phyloP scores from a whole-genome alignment of 2,888 invertebrate species.

The Calliopum simillimum region DNA sequence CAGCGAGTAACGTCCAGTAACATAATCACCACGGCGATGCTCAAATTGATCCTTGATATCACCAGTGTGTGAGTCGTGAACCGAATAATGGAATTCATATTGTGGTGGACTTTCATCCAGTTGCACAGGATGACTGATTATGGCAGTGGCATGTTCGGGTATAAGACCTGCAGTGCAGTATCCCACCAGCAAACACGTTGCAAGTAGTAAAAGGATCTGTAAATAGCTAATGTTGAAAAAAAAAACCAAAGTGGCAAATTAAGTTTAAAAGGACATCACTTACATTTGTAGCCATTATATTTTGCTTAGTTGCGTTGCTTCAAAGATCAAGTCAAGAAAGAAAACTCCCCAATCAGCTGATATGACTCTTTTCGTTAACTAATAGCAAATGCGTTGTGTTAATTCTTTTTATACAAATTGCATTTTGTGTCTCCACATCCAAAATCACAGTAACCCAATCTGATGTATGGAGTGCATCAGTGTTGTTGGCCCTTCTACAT shows the following conservation, averaged over 20 bases:
- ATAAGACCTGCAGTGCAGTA: constrained; percentile 16
- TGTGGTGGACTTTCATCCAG: constrained; percentile 57
- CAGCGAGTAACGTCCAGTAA: constrained; percentile 64
- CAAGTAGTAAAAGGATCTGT: constrained; percentile 3
- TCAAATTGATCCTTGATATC: constrained; percentile 67
- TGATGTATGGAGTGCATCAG: neutral
- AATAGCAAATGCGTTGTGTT: constrained; percentile 2
- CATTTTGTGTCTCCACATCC: neutral
- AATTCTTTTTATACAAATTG: constrained; percentile 26
- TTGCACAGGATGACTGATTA: constrained; percentile 12
- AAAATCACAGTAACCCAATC: constrained; percentile 17
- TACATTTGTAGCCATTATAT: too few species aligned
- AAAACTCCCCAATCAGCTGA: neutral
- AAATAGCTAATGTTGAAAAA: neutral
- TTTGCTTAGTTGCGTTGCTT: too few species aligned
- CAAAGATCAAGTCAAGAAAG: too few species aligned
- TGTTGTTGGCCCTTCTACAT: constrained; percentile 14
- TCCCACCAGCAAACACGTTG: neutral
- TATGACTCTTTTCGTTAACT: constrained; percentile 31
- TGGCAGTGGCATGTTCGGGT: constrained; percentile 12
- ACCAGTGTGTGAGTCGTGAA: constrained; percentile 65
- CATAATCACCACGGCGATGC: constrained; percentile 65
- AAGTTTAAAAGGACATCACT: too few species aligned
- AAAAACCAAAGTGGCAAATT: neutral
- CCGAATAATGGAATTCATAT: constrained; percentile 65